Evolutionary conservation across 2,888 invertebrate genomes (phyloP), one percentile per base, ranked within the genome.

Genomic region (Rugalucina vietnamica): DNA sequence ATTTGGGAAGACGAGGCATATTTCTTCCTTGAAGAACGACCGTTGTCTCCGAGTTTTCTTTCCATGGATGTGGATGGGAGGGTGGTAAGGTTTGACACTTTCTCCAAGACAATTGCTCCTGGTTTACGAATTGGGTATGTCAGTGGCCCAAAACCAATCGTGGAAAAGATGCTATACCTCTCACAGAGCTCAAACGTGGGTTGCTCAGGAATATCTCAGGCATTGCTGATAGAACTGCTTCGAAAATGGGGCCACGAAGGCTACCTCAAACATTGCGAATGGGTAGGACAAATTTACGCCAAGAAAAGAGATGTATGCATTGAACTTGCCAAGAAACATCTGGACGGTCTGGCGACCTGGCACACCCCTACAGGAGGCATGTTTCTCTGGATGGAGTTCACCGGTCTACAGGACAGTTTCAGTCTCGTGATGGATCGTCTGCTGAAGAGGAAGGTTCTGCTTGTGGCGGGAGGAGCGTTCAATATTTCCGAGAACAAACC

Each of bases 1-100:
- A 97, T 98, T 75, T 91, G 97, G 4, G 98, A 98, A 93, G 98
- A 98, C 91, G 97, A 97, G 94, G 97, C 98, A 0, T 98, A 97
- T 92, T 97, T 96, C 95, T 97, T 84, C 69, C 73, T 88, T 1
- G 85, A 88, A 73, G 69, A 86, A 76, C 60, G 71, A 96, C 95
- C 95, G 71, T 95, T 95, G 32, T 96, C 96, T 0, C 96, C 96
- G 0, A 97, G 97, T 0, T 97, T 97, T 93, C 95, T 97, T 2
- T 97, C 97, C 0, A 87, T 97, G 94, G 97, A 97, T 94, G 96
- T 96, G 0, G 97, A 97, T 92, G 97, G 97, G 0, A 96, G 97
- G 32, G 97, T 97, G 3, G 93, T 97, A 27, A 96, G 97, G 29
- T 95, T 97, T 86, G 97, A 97, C 95, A 97, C 97, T 0, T 96